Evolutionary conservation across 2,113 vertebrate species (phyloP).

Genomic region (Orcinus orca): DNA sequence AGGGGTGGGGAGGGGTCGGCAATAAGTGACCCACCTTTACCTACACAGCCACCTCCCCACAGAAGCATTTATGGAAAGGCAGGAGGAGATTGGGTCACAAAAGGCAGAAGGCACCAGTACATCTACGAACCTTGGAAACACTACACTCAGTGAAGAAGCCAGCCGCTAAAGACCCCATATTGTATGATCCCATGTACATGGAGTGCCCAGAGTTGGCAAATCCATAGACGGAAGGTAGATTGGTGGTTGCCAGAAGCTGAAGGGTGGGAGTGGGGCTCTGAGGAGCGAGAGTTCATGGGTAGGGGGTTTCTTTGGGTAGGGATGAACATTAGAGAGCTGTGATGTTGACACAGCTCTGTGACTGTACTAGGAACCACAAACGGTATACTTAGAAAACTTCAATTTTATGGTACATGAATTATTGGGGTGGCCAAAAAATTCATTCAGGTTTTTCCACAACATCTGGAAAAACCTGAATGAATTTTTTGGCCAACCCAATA

Average conservation of each 20-base stretch:
- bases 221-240: fast-evolving
- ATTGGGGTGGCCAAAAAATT: too few species aligned
- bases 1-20: too few species aligned
- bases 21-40: too few species aligned
- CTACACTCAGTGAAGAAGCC: not conserved
- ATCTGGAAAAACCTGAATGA: too few species aligned
- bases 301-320: not conserved
- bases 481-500: too few species aligned
- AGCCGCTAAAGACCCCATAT: not conserved
- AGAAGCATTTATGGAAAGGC: not conserved
- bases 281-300: not conserved
- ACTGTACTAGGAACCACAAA: not conserved
- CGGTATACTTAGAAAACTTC: not conserved
- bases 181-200: fast-evolving
- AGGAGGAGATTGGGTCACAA: not conserved
- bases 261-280: not conserved
- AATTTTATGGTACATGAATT: not conserved
- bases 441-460: too few species aligned
- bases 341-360: not conserved
- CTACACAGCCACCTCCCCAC: fast-evolving
- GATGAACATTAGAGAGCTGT: not conserved
- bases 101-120: not conserved
- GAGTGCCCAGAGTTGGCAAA: not conserved
- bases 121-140: fast-evolving
- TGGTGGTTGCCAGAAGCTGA: fast-evolving